Percentiles rank a stretch among this genome's conserved stretches.
These are phyloP conservation scores for Pantherophis guttatus DNA, from an alignment of 2,113 vertebrate genomes.

Conservation along the genomic window DNA sequence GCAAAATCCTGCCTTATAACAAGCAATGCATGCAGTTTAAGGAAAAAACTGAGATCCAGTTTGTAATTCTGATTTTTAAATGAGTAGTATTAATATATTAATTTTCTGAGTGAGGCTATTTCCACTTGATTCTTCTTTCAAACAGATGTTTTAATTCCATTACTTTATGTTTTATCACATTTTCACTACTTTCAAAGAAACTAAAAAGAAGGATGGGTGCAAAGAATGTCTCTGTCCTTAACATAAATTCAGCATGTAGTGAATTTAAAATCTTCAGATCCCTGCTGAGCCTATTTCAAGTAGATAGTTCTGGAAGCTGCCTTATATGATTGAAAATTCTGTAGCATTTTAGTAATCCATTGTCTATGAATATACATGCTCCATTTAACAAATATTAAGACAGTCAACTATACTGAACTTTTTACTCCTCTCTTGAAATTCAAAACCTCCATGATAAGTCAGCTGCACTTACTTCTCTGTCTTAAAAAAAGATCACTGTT, in stretches of 20 bases:
- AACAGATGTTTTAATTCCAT: not conserved
- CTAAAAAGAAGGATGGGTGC: not conserved
- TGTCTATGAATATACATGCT: not conserved
- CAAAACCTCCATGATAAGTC: not conserved
- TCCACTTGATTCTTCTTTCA: not conserved
- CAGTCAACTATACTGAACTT: not conserved
- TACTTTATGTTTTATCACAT: not conserved
- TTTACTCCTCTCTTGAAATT: not conserved
- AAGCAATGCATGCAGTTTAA: not conserved
- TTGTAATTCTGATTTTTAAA: not conserved
- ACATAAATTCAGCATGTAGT: not conserved
- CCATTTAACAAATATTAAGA: not conserved
- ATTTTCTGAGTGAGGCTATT: not conserved
- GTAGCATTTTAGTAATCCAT: not conserved
- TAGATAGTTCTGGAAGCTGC: not conserved
- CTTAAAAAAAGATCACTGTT: constrained; percentile 34
- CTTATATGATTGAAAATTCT: not conserved
- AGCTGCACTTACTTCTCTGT: not conserved
- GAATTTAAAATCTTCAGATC: not conserved
- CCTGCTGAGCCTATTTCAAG: not conserved
- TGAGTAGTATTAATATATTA: not conserved
- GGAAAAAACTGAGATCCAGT: not conserved
- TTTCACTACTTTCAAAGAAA: not conserved
- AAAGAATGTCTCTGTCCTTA: not conserved
- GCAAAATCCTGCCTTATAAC: not conserved